Percentiles rank a stretch among this genome's conserved stretches.
Evolutionary conservation across 37 sponge, comb jelly and placozoan genomes (phyloP).

Genomic region (Beroe ovata): DNA sequence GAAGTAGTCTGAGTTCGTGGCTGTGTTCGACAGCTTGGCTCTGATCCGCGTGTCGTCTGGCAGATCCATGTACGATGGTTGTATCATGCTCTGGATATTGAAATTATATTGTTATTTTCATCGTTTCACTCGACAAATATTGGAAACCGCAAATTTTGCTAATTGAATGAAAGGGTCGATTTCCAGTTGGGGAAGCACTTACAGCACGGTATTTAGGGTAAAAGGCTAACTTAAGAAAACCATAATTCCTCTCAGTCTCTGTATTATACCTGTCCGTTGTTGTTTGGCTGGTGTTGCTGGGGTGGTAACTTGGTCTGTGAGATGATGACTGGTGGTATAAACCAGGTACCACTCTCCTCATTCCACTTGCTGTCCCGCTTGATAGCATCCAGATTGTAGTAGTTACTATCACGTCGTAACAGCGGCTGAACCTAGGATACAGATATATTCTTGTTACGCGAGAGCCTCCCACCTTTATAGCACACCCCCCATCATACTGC

Average conservation of each 20-base stretch:
- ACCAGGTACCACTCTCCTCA: conserved; percentile 75
- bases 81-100: conserved; percentile 16
- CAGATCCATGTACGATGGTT: conserved; percentile 43
- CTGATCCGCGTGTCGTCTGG: conserved; percentile 42
- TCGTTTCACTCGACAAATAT: no score
- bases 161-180: no score
- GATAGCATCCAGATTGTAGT: conserved; percentile 89
- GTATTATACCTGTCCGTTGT: not conserved
- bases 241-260: no score
- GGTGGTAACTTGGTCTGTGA: conserved; percentile 32
- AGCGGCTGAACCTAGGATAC: conserved; percentile 68
- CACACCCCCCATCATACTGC: no score
- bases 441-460: no score
- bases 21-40: not conserved
- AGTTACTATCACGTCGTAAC: conserved; percentile 93
- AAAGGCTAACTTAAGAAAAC: no score
- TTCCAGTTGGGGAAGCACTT: no score
- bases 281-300: not conserved
- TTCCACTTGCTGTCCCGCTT: conserved; percentile 75
- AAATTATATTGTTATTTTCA: no score
- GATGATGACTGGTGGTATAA: conserved; percentile 71
- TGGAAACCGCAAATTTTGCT: no score
- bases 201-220: no score
- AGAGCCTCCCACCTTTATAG: no score
- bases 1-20: conserved; percentile 64